A percentile compares a stretch with the other conserved stretches of the same genome.
These are phyloP conservation scores for Colletes latitarsis DNA, from an alignment of 1,140 invertebrate genomes.

Conservation along the genomic window DNA sequence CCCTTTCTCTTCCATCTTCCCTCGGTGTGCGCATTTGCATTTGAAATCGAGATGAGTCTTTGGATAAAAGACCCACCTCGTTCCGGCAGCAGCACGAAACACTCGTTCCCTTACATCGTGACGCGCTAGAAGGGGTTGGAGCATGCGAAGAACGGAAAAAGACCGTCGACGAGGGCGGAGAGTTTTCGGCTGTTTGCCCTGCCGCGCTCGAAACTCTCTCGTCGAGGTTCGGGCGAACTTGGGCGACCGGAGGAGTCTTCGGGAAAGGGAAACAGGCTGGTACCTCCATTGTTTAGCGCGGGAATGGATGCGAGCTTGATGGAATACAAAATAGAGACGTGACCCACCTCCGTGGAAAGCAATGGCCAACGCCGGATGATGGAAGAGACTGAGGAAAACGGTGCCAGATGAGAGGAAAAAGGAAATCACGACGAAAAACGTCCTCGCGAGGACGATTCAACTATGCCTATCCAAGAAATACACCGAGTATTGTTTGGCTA, in stretches of 20 bases:
- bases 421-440: slow-evolving; percentile 13
- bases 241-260: neutral
- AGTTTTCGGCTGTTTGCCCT: slow-evolving; percentile 53
- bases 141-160: neutral
- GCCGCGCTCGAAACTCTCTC: slow-evolving; percentile 4
- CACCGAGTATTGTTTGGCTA: neutral
- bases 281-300: slow-evolving; percentile 58
- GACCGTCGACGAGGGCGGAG: neutral
- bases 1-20: slow-evolving; percentile 45
- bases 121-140: neutral
- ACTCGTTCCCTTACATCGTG: slow-evolving; percentile 40
- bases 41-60: slow-evolving; percentile 75
- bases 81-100: slow-evolving; percentile 27
- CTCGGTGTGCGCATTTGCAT: slow-evolving; percentile 73
- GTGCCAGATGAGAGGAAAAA: slow-evolving; percentile 11
- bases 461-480: neutral
- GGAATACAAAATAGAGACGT: slow-evolving; percentile 68
- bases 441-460: neutral
- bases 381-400: neutral
- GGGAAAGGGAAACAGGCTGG: slow-evolving; percentile 10
- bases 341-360: slow-evolving; percentile 44
- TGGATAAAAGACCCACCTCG: slow-evolving; percentile 60
- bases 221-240: slow-evolving; percentile 22
- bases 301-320: slow-evolving; percentile 61
- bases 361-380: neutral